A percentile compares a stretch with the other conserved stretches of the same genome.
Evolutionary conservation across 2,113 vertebrate genomes (phyloP).

Genomic region (Genyomyrus donnyi): DNA sequence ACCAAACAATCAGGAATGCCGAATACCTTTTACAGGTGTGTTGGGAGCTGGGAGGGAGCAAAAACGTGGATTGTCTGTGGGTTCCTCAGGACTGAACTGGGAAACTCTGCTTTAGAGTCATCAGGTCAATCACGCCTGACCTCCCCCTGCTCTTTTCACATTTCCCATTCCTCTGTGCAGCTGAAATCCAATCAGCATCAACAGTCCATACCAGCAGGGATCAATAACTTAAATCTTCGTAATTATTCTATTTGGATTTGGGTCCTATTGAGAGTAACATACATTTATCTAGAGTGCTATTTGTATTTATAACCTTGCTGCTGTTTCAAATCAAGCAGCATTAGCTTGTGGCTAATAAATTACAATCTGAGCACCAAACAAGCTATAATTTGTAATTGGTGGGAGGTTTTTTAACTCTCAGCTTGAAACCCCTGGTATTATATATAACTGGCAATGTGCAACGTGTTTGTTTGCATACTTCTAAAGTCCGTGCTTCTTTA

Average conservation of each 20-base stretch:
- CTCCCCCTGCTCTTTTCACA: neutral
- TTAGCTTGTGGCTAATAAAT: conserved; percentile 36
- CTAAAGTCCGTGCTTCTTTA: conserved; percentile 2
- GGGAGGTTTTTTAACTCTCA: neutral
- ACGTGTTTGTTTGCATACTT: conserved; percentile 30
- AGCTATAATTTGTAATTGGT: conserved; percentile 33
- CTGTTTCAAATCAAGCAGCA: conserved; percentile 37
- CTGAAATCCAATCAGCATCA: neutral
- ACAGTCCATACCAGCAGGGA: neutral
- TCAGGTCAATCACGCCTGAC: neutral
- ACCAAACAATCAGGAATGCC: neutral
- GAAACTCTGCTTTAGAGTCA: neutral
- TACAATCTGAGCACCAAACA: conserved; percentile 17
- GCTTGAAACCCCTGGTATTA: conserved; percentile 28
- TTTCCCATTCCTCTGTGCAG: neutral
- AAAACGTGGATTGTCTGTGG: neutral
- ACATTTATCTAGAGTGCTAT: conserved; percentile 37
- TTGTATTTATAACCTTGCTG: conserved; percentile 29
- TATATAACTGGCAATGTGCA: conserved; percentile 32
- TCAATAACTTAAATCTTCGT: neutral
- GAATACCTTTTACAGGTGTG: neutral
- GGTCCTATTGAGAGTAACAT: conserved; percentile 25
- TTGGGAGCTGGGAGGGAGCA: neutral
- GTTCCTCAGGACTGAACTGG: neutral
- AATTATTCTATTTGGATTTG: conserved; percentile 28